A percentile compares a stretch with the other conserved stretches of the same genome.
phyloP scores from a whole-genome alignment of 2,797 vertebrate genomes.

The Lateolabrax maculatus region DNA sequence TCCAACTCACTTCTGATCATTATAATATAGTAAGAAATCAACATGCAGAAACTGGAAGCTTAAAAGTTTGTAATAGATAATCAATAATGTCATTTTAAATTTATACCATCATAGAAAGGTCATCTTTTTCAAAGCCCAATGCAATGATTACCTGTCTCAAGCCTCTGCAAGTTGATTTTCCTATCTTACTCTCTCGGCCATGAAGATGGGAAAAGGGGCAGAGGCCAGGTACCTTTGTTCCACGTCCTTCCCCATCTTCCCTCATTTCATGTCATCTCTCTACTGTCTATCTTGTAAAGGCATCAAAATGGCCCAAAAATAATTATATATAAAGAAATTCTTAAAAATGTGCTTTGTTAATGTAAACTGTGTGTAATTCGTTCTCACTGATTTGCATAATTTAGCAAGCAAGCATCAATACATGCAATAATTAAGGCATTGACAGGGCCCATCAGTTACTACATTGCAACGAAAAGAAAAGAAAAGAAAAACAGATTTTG shows the following conservation, averaged over 20 bases:
- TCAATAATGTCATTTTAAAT: neutral
- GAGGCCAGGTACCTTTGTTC: neutral
- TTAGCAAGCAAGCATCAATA: neutral
- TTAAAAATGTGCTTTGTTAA: neutral
- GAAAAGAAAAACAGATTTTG: no score
- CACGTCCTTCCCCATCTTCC: neutral
- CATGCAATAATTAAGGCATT: neutral
- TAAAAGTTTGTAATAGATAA: neutral
- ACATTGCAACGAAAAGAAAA: no score
- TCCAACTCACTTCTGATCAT: neutral
- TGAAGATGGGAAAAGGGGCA: neutral
- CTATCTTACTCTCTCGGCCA: neutral
- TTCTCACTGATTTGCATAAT: neutral
- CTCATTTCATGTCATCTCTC: neutral
- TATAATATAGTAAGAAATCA: neutral
- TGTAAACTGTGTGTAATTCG: neutral
- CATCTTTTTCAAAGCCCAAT: neutral
- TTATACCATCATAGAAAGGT: neutral
- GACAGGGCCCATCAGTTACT: neutral
- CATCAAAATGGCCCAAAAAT: neutral
- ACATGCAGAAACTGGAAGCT: rapidly evolving
- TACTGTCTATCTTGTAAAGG: neutral
- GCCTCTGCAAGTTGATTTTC: neutral
- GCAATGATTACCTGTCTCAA: neutral
- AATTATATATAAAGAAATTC: neutral